Base-by-base conservation (phyloP, 2,113 vertebrate genomes). In the Ginglymostoma cirratum region DNA sequence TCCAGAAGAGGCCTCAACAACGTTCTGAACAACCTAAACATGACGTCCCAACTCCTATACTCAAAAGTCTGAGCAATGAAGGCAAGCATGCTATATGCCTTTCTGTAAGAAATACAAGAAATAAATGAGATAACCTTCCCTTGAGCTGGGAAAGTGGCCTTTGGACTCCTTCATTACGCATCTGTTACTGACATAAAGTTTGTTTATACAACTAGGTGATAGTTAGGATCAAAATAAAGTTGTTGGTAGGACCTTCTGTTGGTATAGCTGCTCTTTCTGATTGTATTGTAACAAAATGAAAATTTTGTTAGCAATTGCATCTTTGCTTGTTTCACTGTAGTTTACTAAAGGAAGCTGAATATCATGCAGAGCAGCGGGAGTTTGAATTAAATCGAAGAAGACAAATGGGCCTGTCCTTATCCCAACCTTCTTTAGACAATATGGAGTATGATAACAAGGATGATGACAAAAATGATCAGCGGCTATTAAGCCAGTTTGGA, bases 381-480 rank as follows among this genome's bases (percentile, higher is more conserved):
- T 97, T 99, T 96, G 99, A 99, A 96, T 97, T 99, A 96, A 99
- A 99, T 96, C 98, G 98, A 30, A 98, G 99, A 45, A 98, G 99
- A 70, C 99, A 99, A 97, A 98, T 99, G 98, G 99, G 99, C 42
- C 97, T 99, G 65, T 99, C 99, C 0, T 98, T 99, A 89, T 99
- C 99, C 30, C 99, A 99, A 96, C 99, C 99, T 95, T 99, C 99
- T 45, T 97, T 99, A 97, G 99, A 99, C 97, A 99, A 99, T 96
- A 98, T 98, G 0, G 99, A 99, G 96, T 99, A 99, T 96, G 99
- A 99, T 96, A 99, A 99, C 97, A 99, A 99, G 97, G 99, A 99
- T 95, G 99, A 99, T 34, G 99, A 99, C 96, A 99, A 99, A 96
- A 99, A 99, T 0, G 99, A 99, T 97, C 99, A 99, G 96, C 98